Percentiles rank a stretch among this genome's conserved stretches.
Conservation (phyloP, 2,113 vertebrate species). For the Etheostoma spectabile region DNA sequence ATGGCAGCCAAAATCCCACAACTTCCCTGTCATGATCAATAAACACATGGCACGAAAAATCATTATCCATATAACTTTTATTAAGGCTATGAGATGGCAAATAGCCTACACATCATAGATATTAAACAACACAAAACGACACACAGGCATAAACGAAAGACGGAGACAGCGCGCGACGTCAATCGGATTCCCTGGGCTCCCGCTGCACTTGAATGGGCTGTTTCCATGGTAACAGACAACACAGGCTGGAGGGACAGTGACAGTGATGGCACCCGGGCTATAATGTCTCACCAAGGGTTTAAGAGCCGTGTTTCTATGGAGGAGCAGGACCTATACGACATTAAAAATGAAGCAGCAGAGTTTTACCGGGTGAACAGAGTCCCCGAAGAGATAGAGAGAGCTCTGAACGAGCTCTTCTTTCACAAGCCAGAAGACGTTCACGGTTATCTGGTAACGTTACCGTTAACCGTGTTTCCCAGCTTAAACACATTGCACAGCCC, state of each 20-base stretch:
- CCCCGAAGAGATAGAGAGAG: constrained; percentile 82
- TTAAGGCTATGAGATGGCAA: not conserved
- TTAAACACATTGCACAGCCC: not conserved
- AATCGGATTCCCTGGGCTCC: constrained; percentile 22
- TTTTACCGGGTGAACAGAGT: constrained; percentile 81
- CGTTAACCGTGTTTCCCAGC: not conserved
- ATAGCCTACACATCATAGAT: not conserved
- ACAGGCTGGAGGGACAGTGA: not conserved
- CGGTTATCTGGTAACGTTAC: constrained; percentile 84
- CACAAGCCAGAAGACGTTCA: constrained; percentile 82
- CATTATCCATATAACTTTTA: not conserved
- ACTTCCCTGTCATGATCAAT: not conserved
- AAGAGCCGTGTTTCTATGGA: constrained; percentile 11
- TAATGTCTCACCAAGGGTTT: constrained; percentile 65
- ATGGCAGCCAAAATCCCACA: not conserved
- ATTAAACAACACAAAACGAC: too few species aligned
- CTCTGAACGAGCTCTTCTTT: constrained; percentile 82
- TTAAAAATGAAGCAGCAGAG: constrained; percentile 79
- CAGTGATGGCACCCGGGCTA: not conserved
- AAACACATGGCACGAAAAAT: not conserved
- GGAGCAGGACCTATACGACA: constrained; percentile 48
- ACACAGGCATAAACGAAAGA: not conserved
- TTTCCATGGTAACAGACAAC: constrained; percentile 57
- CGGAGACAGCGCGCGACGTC: not conserved
- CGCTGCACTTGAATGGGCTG: constrained; percentile 26